Base-by-base conservation (phyloP, 2,113 vertebrate genomes). In the Ovis aries region DNA sequence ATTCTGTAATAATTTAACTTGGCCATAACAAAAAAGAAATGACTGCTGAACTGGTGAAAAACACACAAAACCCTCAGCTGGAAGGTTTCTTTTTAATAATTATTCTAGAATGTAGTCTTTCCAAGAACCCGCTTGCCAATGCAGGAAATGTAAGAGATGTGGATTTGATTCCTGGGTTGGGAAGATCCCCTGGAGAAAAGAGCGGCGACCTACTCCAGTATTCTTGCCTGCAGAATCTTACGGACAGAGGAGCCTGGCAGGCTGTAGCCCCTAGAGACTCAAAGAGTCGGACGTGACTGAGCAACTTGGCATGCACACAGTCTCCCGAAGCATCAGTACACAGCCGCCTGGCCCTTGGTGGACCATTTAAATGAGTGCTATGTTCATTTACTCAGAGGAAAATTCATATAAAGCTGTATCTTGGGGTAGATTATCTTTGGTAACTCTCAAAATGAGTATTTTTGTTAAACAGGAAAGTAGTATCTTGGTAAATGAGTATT, bases 1-100 rank as follows among this genome's bases (percentile, higher is more conserved):
- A 94, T 84, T 64, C 29, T 8, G 3, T 95, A 36, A 74, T 40
- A 78, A 78, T 21, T 87, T 83, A 14, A 52, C 21, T 71, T 94
- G 48, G 29, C 33, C 27, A 40, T 43, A 67, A 48, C 17, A 48
- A 21, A 86, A 88, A 94, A 82, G 5, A 45, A 90, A 67, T 60
- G 40, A 19, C 4, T 7, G 13, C 10, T 52, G 4, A 95, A 64
- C 31, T 87, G 33, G 36, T 21, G 60, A 83, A 71, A 90, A 19
- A 1, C 40, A 55, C 92, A 74, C 45, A 36, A 33, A 87, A 84
- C 9, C 7, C 13, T 52, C 1, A 10, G 19, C 31, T 50, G 33
- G 16, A 27, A 94, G 15, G 2, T 52, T 74, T 82, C 31, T 53
- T 82, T 82, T 52, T 1, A 7, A 17, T 8, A 17, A 15, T 5